Conservation (phyloP, 2,888 invertebrate species). For the Bombylius major region DNA sequence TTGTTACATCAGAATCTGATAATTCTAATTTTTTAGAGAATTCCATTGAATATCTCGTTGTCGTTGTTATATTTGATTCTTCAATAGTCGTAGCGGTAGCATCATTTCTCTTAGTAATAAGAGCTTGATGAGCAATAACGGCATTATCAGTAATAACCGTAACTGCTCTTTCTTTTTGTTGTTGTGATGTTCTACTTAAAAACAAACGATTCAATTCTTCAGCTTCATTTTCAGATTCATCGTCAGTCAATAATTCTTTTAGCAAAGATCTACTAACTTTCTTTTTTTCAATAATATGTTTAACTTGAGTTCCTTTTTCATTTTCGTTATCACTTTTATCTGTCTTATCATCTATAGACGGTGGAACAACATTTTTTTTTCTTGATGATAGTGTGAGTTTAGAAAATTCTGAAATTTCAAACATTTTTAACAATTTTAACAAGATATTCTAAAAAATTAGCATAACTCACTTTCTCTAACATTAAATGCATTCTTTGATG, state of each 20-base stretch:
- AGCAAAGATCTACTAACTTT: conserved; percentile 21
- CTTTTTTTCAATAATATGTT: not conserved
- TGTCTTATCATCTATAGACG: too few relatives aligned
- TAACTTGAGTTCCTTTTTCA: not conserved
- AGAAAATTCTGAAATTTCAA: conserved; percentile 22
- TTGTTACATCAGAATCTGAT: conserved; percentile 9
- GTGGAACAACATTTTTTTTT: conserved; percentile 15
- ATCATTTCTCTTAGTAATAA: not conserved
- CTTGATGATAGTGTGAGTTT: conserved; percentile 32
- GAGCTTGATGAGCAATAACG: too few relatives aligned
- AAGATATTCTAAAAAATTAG: not conserved
- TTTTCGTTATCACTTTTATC: not conserved
- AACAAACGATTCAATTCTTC: not conserved
- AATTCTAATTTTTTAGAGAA: not conserved
- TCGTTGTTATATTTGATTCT: not conserved
- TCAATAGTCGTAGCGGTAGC: not conserved
- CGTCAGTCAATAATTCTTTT: conserved; percentile 15
- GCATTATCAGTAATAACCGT: not conserved
- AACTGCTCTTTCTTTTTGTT: too few relatives aligned
- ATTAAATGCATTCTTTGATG: conserved; percentile 24
- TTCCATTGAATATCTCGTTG: too few relatives aligned
- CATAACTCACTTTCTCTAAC: conserved; percentile 25
- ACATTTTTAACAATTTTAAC: not conserved
- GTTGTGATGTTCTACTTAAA: not conserved
- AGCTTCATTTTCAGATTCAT: conserved; percentile 14